phyloP scores from a whole-genome alignment of 2,888 invertebrate species.

The Crocallis elinguaria region DNA sequence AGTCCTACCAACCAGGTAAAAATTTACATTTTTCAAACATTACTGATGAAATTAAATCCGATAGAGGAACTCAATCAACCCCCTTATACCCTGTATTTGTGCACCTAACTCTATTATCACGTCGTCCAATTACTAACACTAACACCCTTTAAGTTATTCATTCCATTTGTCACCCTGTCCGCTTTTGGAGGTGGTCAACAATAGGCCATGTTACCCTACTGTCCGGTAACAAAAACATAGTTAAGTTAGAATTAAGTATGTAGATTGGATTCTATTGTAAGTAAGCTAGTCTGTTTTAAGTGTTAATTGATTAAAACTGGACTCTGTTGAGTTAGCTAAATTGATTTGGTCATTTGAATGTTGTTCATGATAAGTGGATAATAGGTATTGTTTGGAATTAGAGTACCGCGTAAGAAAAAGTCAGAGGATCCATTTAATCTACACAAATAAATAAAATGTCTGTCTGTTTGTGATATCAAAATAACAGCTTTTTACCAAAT shows the following conservation, averaged over 20 bases:
- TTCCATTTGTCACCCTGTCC: slow-evolving; percentile 66
- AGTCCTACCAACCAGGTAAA: no score
- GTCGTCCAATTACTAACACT: slow-evolving; percentile 55
- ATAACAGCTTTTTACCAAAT: no score
- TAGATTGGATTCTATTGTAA: slow-evolving; percentile 71
- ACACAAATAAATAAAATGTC: no score
- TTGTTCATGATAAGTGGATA: neutral
- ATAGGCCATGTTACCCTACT: slow-evolving; percentile 53
- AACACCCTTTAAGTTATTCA: slow-evolving; percentile 68
- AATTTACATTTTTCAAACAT: no score
- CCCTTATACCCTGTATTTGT: slow-evolving; percentile 11
- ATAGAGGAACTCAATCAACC: neutral
- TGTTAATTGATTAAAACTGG: slow-evolving; percentile 48
- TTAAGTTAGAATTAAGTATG: slow-evolving; percentile 69
- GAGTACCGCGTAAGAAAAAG: no score
- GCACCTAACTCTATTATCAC: slow-evolving; percentile 39
- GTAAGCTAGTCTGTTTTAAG: slow-evolving; percentile 37
- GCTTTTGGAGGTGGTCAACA: slow-evolving; percentile 58
- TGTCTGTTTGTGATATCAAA: no score
- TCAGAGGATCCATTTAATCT: no score
- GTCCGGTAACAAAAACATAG: slow-evolving; percentile 65
- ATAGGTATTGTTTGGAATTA: neutral
- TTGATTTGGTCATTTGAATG: slow-evolving; percentile 13
- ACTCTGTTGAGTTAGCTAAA: slow-evolving; percentile 21
- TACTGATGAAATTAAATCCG: no score